Percentiles rank a stretch among this genome's conserved stretches.
phyloP scores from a whole-genome alignment of 64 coral and sea anemone genomes.

The Stichodactyla mertensii region DNA sequence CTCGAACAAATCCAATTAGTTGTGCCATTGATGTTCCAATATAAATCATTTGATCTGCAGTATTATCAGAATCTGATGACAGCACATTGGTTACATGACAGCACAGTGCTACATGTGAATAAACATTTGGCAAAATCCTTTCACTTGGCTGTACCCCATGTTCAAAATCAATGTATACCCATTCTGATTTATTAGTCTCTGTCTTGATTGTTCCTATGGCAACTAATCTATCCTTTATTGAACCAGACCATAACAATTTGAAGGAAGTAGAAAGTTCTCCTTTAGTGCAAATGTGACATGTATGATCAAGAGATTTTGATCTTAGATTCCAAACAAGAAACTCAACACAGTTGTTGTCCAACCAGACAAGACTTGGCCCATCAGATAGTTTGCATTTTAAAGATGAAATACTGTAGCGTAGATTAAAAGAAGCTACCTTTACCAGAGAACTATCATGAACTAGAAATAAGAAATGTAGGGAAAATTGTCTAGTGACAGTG shows the following conservation, averaged over 20 bases:
- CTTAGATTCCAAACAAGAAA: not conserved
- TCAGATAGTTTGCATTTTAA: not conserved
- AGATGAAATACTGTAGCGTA: not conserved
- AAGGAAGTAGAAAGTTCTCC: not conserved
- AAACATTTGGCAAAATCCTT: not conserved
- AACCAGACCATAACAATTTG: conserved; percentile 14
- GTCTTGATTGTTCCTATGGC: not conserved
- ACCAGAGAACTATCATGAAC: not conserved
- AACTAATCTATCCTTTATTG: not conserved
- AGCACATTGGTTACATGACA: not conserved
- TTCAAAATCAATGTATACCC: conserved; percentile 6
- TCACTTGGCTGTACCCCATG: not conserved
- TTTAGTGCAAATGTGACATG: not conserved
- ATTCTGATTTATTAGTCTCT: conserved; percentile 5
- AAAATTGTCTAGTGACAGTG: not conserved
- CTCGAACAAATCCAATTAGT: not conserved
- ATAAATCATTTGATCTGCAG: not conserved
- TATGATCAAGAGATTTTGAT: not conserved
- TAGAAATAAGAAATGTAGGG: not conserved
- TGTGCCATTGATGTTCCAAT: conserved; percentile 13
- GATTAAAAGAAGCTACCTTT: not conserved
- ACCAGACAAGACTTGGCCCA: conserved; percentile 6
- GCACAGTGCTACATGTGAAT: not conserved
- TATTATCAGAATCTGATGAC: not conserved
- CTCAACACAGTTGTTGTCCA: not conserved